These are phyloP conservation scores for Neogobius melanostomus DNA, from an alignment of 2,113 vertebrate species.

Conservation along the genomic window DNA sequence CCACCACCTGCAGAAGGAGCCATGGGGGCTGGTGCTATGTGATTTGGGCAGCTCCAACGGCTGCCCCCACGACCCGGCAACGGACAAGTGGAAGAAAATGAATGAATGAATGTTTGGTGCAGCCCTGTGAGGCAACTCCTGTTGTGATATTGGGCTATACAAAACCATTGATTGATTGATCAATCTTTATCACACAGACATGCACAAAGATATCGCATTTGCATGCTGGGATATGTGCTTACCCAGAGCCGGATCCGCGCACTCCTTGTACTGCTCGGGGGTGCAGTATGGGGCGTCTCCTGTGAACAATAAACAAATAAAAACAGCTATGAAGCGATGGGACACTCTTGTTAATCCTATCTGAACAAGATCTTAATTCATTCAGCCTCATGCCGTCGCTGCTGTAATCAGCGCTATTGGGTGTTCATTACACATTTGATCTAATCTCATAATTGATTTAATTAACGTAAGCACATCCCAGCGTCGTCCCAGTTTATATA, in stretches of 20 bases:
- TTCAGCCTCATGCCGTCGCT: conserved; percentile 42
- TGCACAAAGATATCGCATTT: conserved; percentile 1
- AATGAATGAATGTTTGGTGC: too few species aligned
- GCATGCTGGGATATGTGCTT: conserved; percentile 67
- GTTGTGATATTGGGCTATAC: too few species aligned
- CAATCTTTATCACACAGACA: not conserved
- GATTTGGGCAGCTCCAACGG: too few species aligned
- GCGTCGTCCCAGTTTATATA: too few species aligned
- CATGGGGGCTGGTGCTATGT: too few species aligned
- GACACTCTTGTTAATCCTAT: not conserved
- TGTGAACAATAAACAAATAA: conserved; percentile 60
- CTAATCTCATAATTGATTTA: conserved; percentile 52
- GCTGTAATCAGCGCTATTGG: conserved; percentile 26
- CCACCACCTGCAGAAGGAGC: too few species aligned
- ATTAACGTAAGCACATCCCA: conserved; percentile 35
- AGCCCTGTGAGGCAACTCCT: too few species aligned
- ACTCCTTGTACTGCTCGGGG: conserved; percentile 98
- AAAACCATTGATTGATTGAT: too few species aligned
- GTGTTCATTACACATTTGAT: conserved; percentile 41
- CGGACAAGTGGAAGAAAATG: too few species aligned
- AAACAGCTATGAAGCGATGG: not conserved
- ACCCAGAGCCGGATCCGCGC: conserved; percentile 96
- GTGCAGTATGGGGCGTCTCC: conserved; percentile 98
- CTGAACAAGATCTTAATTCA: conserved; percentile 46
- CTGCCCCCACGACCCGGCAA: too few species aligned